Conservation (phyloP, 2,888 invertebrate species). For the Dicranocentrus wangi region DNA sequence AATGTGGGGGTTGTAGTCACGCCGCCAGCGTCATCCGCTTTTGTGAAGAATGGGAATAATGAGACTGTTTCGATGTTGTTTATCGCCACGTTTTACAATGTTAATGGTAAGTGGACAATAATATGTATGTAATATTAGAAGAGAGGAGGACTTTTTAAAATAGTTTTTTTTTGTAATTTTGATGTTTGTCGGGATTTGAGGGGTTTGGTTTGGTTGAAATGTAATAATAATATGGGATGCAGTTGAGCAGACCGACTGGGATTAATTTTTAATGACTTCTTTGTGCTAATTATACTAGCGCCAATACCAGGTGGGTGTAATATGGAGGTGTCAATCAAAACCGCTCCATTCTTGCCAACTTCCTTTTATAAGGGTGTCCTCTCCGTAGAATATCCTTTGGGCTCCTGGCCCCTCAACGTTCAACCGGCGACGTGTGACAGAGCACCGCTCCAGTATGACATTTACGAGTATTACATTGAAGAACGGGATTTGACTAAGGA, state of each 20-base stretch:
- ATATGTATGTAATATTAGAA: not conserved
- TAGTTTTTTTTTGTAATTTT: no score
- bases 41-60: slow-evolving; percentile 76
- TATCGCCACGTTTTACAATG: slow-evolving; percentile 78
- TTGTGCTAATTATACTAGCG: no score
- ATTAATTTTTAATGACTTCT: no score
- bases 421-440: slow-evolving; percentile 74
- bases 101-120: slow-evolving; percentile 75
- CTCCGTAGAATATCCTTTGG: slow-evolving; percentile 77
- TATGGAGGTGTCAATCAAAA: slow-evolving; percentile 80
- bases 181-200: no score
- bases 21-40: slow-evolving; percentile 74
- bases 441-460: slow-evolving; percentile 76
- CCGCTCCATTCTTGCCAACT: slow-evolving; percentile 80
- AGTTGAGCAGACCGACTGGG: no score
- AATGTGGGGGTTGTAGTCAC: slow-evolving; percentile 79
- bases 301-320: slow-evolving; percentile 88
- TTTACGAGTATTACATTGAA: slow-evolving; percentile 81
- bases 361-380: slow-evolving; percentile 76
- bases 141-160: not conserved
- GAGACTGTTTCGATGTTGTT: slow-evolving; percentile 74
- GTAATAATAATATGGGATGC: no score
- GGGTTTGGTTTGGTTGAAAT: no score
- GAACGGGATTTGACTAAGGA: slow-evolving; percentile 78
- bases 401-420: slow-evolving; percentile 75